A percentile compares a stretch with the other conserved stretches of the same genome.
Conservation (phyloP, 2,797 vertebrate genomes). For the Anas acuta region DNA sequence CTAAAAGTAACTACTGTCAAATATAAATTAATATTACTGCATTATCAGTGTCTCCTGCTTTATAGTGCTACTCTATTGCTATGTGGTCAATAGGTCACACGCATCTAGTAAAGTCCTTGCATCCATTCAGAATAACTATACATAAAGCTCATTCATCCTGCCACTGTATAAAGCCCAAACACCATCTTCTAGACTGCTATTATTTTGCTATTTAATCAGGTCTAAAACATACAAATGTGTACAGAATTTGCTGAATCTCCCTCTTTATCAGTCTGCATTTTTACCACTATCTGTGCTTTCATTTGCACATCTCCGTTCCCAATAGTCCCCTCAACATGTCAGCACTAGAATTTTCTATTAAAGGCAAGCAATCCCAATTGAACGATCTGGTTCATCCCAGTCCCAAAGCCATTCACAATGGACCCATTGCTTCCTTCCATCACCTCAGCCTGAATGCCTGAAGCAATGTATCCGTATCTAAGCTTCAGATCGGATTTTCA, state of each 20-base stretch:
- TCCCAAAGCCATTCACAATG: slow-evolving; percentile 7
- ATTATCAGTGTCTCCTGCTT: not conserved
- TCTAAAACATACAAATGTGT: not conserved
- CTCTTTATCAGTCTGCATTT: not conserved
- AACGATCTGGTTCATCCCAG: slow-evolving; percentile 28
- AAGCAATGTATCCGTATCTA: slow-evolving; percentile 46
- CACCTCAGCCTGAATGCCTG: slow-evolving; percentile 50
- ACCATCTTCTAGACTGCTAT: not conserved
- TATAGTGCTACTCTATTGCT: not conserved
- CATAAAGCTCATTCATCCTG: not conserved
- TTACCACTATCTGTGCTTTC: not conserved
- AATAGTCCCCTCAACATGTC: not conserved
- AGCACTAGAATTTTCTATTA: slow-evolving; percentile 24
- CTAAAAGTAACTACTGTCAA: not conserved
- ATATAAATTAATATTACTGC: not conserved
- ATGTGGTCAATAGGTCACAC: not conserved
- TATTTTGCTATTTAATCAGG: slow-evolving; percentile 24
- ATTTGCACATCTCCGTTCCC: slow-evolving; percentile 54
- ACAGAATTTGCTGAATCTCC: not conserved
- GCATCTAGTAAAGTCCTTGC: not conserved
- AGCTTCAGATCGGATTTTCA: slow-evolving; percentile 61
- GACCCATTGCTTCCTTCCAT: slow-evolving; percentile 57
- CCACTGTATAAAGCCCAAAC: slow-evolving; percentile 22
- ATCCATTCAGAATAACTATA: not conserved
- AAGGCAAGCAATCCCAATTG: slow-evolving; percentile 50